phyloP scores from a whole-genome alignment of 2,888 invertebrate genomes.

The Unio delphinus region DNA sequence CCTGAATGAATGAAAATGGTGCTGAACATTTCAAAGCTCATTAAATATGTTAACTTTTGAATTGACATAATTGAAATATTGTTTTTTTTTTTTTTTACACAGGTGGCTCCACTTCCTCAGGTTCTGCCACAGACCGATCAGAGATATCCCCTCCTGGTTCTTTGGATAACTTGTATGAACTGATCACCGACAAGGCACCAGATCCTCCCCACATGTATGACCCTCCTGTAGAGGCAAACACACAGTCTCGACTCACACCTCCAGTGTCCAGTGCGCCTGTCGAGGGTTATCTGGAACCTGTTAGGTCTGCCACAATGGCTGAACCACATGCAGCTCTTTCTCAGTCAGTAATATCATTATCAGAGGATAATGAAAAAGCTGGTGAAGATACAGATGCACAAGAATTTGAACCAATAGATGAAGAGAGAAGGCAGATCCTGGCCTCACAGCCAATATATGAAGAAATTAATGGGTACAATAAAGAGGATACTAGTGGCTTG shows the following conservation, averaged over 20 bases:
- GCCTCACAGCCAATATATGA: conserved; percentile 64
- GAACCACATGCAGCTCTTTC: conserved; percentile 9
- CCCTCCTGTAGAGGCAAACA: conserved; percentile 29
- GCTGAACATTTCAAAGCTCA: no score
- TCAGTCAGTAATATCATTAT: conserved; percentile 10
- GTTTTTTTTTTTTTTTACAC: conserved; percentile 4
- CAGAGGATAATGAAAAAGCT: conserved; percentile 6
- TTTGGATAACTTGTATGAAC: conserved; percentile 62
- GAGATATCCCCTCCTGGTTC: conserved; percentile 60
- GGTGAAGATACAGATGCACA: conserved; percentile 8
- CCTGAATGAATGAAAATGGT: no score
- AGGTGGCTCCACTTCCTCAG: conserved; percentile 48
- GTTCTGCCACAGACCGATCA: conserved; percentile 42
- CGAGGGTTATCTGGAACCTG: conserved; percentile 62
- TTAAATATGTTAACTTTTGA: not conserved
- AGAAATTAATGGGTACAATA: conserved; percentile 56
- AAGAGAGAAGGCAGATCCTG: conserved; percentile 46
- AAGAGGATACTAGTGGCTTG: conserved; percentile 13
- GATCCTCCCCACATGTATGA: conserved; percentile 49
- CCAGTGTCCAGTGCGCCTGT: conserved; percentile 35
- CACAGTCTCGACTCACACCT: conserved; percentile 17
- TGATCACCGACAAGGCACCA: conserved; percentile 55
- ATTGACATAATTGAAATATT: not conserved
- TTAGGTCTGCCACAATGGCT: conserved; percentile 27
- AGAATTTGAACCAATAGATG: conserved; percentile 20